Percentiles rank a stretch among this genome's conserved stretches.
Evolutionary conservation across 2,113 vertebrate species (phyloP).

Genomic region (Tympanuchus pallidicinctus): DNA sequence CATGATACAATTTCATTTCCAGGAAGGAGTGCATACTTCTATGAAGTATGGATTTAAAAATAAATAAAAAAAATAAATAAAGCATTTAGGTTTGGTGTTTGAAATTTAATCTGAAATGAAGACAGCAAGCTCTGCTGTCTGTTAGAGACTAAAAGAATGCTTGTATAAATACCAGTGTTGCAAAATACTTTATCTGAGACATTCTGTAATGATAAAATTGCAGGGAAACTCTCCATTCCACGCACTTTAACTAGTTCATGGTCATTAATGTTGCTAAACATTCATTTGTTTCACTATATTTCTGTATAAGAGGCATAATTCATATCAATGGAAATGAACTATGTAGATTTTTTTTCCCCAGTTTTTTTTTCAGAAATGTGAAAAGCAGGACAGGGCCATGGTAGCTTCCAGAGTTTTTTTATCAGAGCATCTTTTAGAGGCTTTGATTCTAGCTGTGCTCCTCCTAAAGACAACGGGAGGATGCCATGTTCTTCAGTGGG

Average conservation of each 20-base stretch:
- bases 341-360: background rate
- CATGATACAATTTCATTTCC: background rate
- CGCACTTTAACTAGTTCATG: background rate
- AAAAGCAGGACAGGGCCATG: constrained; percentile 3
- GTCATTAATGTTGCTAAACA: constrained; percentile 3
- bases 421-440: background rate
- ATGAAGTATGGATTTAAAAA: constrained; percentile 35
- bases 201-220: background rate
- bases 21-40: constrained; percentile 4
- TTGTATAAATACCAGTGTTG: background rate
- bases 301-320: background rate
- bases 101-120: constrained; percentile 42
- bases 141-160: background rate
- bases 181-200: constrained; percentile 17
- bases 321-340: background rate
- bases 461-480: constrained; percentile 5
- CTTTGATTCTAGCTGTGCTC: background rate
- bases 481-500: background rate
- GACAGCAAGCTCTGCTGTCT: background rate
- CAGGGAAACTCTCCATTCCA: background rate
- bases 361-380: background rate
- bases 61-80: constrained; percentile 41
- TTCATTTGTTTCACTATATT: constrained; percentile 9
- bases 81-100: background rate
- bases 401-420: background rate